Evolutionary conservation across 1,140 invertebrate species (phyloP).

Genomic region (Popillia japonica): DNA sequence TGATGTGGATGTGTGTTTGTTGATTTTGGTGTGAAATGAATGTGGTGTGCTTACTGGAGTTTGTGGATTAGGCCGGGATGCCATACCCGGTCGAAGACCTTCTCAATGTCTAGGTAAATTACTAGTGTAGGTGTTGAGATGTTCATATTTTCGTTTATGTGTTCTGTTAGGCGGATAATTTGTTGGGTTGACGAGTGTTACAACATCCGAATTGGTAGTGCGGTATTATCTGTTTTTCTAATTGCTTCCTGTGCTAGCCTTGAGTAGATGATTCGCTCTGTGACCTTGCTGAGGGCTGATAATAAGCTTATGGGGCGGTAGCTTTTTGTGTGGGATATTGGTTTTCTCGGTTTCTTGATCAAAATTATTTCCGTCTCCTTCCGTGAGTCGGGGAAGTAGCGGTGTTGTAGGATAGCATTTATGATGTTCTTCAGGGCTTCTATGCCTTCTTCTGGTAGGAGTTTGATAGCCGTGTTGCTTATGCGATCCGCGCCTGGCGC

Average conservation of each 20-base stretch:
- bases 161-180: constrained; percentile 42
- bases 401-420: neutral
- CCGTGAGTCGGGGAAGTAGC: neutral
- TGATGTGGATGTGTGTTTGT: constrained; percentile 38
- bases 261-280: constrained; percentile 46
- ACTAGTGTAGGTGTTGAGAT: constrained; percentile 43
- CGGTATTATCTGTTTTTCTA: constrained; percentile 46
- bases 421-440: neutral
- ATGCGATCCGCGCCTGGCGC: constrained; percentile 49
- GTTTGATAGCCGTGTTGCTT: constrained; percentile 38
- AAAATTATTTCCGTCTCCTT: neutral
- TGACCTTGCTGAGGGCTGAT: constrained; percentile 44
- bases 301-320: constrained; percentile 52
- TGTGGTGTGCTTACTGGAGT: constrained; percentile 41
- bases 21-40: constrained; percentile 43
- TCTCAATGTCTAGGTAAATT: constrained; percentile 50
- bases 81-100: no score
- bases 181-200: constrained; percentile 42
- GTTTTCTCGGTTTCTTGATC: neutral
- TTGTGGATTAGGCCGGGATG: constrained; percentile 50
- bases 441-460: neutral
- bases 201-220: constrained; percentile 50
- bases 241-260: constrained; percentile 37
- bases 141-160: constrained; percentile 51
- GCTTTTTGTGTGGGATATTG: no score